phyloP scores from a whole-genome alignment of 2,113 vertebrate genomes.

The Variabilichromis moorii region DNA sequence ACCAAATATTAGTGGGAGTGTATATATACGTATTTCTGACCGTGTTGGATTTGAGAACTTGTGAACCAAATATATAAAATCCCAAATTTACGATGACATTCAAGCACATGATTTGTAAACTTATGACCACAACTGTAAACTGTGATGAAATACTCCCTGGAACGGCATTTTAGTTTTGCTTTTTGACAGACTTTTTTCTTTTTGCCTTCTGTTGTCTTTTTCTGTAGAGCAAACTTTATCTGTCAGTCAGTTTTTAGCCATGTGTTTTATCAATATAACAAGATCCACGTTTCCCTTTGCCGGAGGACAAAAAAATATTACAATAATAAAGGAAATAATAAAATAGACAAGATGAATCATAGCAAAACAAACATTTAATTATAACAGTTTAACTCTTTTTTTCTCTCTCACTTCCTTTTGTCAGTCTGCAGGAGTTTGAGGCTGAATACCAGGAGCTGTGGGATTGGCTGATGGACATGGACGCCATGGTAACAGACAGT shows the following conservation, averaged over 20 bases:
- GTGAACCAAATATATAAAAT: background rate
- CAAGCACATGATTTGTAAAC: background rate
- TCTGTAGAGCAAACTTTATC: background rate
- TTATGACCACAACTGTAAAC: background rate
- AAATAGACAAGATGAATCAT: background rate
- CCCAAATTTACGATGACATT: background rate
- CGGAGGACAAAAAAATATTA: background rate
- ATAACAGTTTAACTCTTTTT: background rate
- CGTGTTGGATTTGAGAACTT: background rate
- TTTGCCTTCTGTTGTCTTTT: background rate
- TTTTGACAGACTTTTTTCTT: background rate
- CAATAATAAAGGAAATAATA: background rate
- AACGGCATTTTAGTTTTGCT: background rate
- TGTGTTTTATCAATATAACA: background rate
- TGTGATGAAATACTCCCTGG: background rate
- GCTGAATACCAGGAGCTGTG: conserved; percentile 92
- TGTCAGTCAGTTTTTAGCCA: background rate
- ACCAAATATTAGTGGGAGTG: background rate
- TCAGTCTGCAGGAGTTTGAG: conserved; percentile 93
- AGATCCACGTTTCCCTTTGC: background rate
- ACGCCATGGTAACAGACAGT: conserved; percentile 92
- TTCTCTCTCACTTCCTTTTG: conserved; percentile 2
- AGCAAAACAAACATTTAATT: background rate
- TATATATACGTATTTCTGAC: background rate
- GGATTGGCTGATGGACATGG: conserved; percentile 99